Base-by-base conservation (phyloP, 2,888 invertebrate genomes). In the Laothoe populi region DNA sequence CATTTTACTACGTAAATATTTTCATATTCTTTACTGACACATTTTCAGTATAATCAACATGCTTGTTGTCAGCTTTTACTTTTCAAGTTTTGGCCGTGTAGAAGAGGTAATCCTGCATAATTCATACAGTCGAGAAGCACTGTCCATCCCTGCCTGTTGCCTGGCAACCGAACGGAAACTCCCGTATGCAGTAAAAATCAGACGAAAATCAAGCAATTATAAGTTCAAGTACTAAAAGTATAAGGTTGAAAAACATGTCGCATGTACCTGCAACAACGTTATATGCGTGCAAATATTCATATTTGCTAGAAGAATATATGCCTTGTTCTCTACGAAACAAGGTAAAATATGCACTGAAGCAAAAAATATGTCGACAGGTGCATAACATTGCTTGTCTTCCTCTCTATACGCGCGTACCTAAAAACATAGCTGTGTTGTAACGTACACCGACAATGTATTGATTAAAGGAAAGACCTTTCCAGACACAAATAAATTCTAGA, bases 101-200 rank as follows among this genome's bases (percentile, higher is more conserved):
- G n/a, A n/a, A n/a, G n/a, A n/a, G n/a, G n/a, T n/a, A n/a, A n/a
- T n/a, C n/a, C n/a, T n/a, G n/a, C n/a, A n/a, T n/a, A n/a, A n/a
- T n/a, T n/a, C n/a, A n/a, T n/a, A n/a, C n/a, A n/a, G n/a, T n/a
- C n/a, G n/a, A n/a, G n/a, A n/a, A n/a, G n/a, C n/a, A n/a, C n/a
- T n/a, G n/a, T n/a, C 5, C 10, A 11, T 23, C 38, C 61, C 38
- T 63, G 66, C 61, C 19, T 59, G 72, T 74, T 68, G 73, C 74
- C 65, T 57, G 64, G 75, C 74, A 75, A 77, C 77, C 66, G 60
- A 63, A 69, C 69, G 70, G 70, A 65, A 66, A 65, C n/a, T n/a
- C 35, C 64, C 58, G 61, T 60, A 66, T 69, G 67, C 70, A 68
- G 62, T 11, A 21, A 42, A 21, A 24, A 44, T 53, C 26, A 61